phyloP scores from a whole-genome alignment of 1,140 invertebrate genomes.

The Neuroterus valhalla region DNA sequence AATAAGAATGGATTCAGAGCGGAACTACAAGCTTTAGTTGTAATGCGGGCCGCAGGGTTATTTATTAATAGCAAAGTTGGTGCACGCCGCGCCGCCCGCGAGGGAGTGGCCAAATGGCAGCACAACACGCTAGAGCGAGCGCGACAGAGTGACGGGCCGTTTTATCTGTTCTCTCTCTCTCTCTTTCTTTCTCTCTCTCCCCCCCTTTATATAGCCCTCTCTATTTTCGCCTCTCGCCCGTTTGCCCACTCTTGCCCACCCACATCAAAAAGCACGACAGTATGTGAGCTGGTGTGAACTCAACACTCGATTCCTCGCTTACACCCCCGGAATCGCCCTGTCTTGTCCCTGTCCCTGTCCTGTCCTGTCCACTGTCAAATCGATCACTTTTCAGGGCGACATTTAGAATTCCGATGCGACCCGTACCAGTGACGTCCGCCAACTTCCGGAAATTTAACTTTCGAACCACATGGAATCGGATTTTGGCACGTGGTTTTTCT shows the following conservation, averaged over 20 bases:
- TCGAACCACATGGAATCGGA: neutral
- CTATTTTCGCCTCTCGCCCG: neutral
- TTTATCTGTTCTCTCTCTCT: conserved; percentile 24
- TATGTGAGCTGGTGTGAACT: conserved; percentile 25
- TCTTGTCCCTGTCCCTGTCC: neutral
- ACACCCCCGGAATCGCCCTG: conserved; percentile 12
- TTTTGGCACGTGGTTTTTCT: conserved; percentile 7
- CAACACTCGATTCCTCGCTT: conserved; percentile 25
- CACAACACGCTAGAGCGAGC: conserved; percentile 34
- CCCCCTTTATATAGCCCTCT: neutral
- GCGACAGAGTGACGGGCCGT: conserved; percentile 45
- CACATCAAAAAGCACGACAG: conserved; percentile 23
- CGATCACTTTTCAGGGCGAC: conserved; percentile 18
- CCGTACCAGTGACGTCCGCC: neutral
- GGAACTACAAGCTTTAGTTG: conserved; percentile 33
- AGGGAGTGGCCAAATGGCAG: conserved; percentile 46
- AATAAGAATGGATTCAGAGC: conserved; percentile 38
- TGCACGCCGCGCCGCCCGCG: conserved; percentile 33
- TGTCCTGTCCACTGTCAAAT: conserved; percentile 10
- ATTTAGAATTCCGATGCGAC: conserved; percentile 18
- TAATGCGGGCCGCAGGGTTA: conserved; percentile 45
- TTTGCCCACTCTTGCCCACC: conserved; percentile 9
- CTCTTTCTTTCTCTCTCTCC: conserved; percentile 30
- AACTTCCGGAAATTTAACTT: conserved; percentile 6
- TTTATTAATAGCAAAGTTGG: conserved; percentile 52